Percentiles rank a stretch among this genome's conserved stretches.
These are phyloP conservation scores for Zaprionus obscuricornis DNA, from an alignment of 2,888 invertebrate species.

Conservation along the genomic window DNA sequence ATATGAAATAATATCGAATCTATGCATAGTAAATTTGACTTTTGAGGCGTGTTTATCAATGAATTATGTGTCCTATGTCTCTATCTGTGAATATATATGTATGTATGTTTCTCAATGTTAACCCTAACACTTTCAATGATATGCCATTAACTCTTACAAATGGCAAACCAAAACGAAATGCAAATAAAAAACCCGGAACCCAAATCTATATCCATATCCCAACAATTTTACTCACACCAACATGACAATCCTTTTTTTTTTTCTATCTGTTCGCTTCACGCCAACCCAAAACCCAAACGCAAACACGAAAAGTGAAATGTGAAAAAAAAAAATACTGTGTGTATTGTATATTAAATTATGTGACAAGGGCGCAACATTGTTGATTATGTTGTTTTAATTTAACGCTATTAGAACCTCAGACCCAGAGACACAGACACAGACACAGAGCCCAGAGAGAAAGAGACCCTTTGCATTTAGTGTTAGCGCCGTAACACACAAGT, in stretches of 20 bases:
- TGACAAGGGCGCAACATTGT: slow-evolving; percentile 64
- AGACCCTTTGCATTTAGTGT: slow-evolving; percentile 39
- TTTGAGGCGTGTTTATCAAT: slow-evolving; percentile 68
- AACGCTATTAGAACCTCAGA: slow-evolving; percentile 76
- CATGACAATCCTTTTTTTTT: slow-evolving; percentile 31
- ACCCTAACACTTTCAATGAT: slow-evolving; percentile 2
- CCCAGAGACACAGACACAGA: too few species aligned
- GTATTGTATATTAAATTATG: slow-evolving; percentile 63
- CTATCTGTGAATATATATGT: neutral
- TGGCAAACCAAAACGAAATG: slow-evolving; percentile 68
- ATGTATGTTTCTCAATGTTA: neutral
- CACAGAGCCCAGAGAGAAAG: neutral
- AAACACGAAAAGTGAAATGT: too few species aligned
- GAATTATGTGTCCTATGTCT: slow-evolving; percentile 58
- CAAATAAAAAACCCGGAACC: slow-evolving; percentile 62
- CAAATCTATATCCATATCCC: too few species aligned
- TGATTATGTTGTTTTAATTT: slow-evolving; percentile 80
- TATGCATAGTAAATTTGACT: slow-evolving; percentile 42
- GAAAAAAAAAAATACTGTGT: neutral
- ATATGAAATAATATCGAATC: too few species aligned
- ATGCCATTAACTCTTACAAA: slow-evolving; percentile 15
- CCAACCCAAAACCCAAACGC: slow-evolving; percentile 1
- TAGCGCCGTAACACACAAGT: neutral
- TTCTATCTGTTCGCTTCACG: slow-evolving; percentile 37
- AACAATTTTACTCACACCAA: too few species aligned